Percentiles rank a stretch among this genome's conserved stretches.
Evolutionary conservation across 1,140 invertebrate species (phyloP).

Genomic region (Cylas formicarius): DNA sequence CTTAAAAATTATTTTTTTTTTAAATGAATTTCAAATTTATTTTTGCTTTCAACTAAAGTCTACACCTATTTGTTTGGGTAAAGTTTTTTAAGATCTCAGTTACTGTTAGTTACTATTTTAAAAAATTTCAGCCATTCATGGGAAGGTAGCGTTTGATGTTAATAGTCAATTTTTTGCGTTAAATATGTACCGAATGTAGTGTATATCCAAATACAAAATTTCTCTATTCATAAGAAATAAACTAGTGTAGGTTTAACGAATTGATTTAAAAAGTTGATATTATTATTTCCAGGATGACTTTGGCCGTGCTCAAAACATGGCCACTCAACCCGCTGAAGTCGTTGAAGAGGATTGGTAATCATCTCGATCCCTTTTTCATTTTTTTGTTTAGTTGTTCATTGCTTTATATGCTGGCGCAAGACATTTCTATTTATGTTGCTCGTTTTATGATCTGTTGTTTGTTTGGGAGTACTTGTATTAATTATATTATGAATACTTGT

Average conservation of each 20-base stretch:
- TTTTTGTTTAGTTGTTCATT: conserved; percentile 1
- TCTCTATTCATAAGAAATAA: neutral
- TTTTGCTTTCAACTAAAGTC: too few relatives aligned
- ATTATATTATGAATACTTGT: neutral
- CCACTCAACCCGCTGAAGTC: conserved; percentile 21
- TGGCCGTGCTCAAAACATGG: conserved; percentile 26
- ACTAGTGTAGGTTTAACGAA: neutral
- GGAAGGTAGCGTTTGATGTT: neutral
- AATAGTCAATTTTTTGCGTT: neutral
- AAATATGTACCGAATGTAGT: neutral
- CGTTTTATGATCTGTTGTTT: neutral
- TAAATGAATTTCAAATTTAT: too few relatives aligned
- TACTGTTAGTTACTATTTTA: too few relatives aligned
- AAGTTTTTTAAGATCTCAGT: too few relatives aligned
- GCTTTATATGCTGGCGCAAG: neutral
- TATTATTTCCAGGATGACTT: conserved; percentile 28
- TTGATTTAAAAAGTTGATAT: conserved; percentile 1
- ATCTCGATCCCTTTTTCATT: conserved; percentile 5
- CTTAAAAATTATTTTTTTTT: too few relatives aligned
- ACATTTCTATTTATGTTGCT: neutral
- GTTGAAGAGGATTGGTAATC: conserved; percentile 33
- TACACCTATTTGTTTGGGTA: too few relatives aligned
- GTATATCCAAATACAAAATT: neutral
- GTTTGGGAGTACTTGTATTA: neutral
- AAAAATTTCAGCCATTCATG: neutral